phyloP scores from a whole-genome alignment of 2,888 invertebrate species.

The Toxonevra muliebris region DNA sequence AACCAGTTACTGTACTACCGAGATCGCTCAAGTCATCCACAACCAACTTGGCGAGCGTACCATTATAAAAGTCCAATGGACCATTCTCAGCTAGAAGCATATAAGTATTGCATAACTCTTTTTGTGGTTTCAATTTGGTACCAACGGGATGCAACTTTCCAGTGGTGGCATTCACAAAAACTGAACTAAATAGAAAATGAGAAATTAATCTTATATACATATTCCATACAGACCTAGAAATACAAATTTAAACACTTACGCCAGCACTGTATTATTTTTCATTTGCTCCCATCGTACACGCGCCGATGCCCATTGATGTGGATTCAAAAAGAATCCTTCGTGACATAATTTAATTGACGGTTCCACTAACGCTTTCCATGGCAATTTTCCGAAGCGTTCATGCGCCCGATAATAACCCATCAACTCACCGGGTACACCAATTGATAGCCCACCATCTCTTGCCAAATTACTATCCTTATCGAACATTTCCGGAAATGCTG shows the following conservation, averaged over 20 bases:
- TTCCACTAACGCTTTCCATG: conserved; percentile 76
- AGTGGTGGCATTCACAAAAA: conserved; percentile 71
- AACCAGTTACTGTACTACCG: conserved; percentile 78
- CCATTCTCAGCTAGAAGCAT: conserved; percentile 75
- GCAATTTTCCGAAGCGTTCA: conserved; percentile 76
- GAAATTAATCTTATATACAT: background rate
- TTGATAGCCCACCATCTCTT: conserved; percentile 71
- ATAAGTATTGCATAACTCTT: conserved; percentile 77
- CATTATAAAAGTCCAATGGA: conserved; percentile 82
- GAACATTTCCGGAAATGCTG: conserved; percentile 66
- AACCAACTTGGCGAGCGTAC: conserved; percentile 75
- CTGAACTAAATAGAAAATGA: conserved; percentile 43
- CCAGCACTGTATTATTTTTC: conserved; percentile 57
- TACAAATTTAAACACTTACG: conserved; percentile 60
- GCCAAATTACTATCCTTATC: conserved; percentile 43
- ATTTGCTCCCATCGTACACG: conserved; percentile 50
- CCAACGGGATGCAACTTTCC: conserved; percentile 69
- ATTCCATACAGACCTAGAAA: background rate
- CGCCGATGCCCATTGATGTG: conserved; percentile 68
- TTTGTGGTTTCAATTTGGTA: conserved; percentile 71
- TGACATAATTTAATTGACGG: conserved; percentile 74
- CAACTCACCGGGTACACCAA: conserved; percentile 87
- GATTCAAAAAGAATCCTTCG: conserved; percentile 71
- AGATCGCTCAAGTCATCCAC: conserved; percentile 76
- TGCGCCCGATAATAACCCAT: conserved; percentile 81